phyloP scores from a whole-genome alignment of 2,113 vertebrate species.

The Saccopteryx bilineata region DNA sequence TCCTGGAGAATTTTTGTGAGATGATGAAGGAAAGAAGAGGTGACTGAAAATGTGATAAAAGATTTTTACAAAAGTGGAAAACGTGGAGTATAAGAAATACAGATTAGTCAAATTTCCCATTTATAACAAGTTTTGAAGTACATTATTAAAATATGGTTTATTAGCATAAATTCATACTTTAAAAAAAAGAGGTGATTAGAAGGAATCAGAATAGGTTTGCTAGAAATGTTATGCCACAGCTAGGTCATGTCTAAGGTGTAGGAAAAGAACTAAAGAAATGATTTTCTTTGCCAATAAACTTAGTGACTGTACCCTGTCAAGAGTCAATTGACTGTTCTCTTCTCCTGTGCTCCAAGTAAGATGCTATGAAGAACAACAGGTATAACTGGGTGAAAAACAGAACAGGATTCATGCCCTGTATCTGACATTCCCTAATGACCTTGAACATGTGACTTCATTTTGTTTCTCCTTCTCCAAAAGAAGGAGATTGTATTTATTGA shows the following conservation, averaged over 20 bases:
- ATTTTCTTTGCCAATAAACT: background rate
- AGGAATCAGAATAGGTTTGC: background rate
- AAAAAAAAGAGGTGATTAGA: background rate
- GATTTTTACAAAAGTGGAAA: background rate
- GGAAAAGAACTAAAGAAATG: background rate
- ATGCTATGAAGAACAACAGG: background rate
- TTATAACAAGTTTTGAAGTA: background rate
- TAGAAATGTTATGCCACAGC: background rate
- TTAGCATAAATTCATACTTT: background rate
- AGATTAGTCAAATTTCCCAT: background rate
- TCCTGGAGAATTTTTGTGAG: background rate
- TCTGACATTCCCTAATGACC: background rate
- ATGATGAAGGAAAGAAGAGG: conserved; percentile 14
- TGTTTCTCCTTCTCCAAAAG: conserved; percentile 50
- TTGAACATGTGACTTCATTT: background rate
- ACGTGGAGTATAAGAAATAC: background rate
- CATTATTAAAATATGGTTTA: conserved; percentile 20
- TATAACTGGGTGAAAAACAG: background rate
- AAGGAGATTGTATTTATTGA: background rate
- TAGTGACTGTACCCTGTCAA: background rate
- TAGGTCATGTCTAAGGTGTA: background rate
- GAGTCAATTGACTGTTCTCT: background rate
- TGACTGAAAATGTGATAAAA: background rate
- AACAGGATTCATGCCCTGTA: background rate
- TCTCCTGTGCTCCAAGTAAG: background rate